A percentile compares a stretch with the other conserved stretches of the same genome.
phyloP scores from a whole-genome alignment of 2,113 vertebrate species.

The Bambusicola thoracicus region DNA sequence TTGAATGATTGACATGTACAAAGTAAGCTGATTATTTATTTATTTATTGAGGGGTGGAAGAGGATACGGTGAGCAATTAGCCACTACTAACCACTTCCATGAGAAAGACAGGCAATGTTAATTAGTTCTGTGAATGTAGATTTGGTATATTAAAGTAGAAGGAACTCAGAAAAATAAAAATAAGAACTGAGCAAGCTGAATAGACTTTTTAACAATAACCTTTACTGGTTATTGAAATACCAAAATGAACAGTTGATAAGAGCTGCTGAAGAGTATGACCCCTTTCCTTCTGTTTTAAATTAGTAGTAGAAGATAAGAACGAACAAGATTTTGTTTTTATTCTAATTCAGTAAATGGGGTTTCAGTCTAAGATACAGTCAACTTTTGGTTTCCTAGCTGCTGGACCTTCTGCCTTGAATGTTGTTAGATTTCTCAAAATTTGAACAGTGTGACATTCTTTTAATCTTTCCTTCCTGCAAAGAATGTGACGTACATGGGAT shows the following conservation, averaged over 20 bases:
- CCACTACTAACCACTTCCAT: background rate
- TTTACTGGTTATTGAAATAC: background rate
- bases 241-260: background rate
- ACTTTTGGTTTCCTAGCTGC: background rate
- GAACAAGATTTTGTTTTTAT: background rate
- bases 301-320: background rate
- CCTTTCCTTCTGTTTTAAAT: background rate
- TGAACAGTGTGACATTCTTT: slow-evolving; percentile 1
- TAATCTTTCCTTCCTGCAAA: background rate
- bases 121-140: background rate
- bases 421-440: background rate
- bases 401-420: background rate
- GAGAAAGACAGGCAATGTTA: background rate
- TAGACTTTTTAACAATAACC: background rate
- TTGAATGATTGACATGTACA: background rate
- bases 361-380: background rate
- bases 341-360: background rate
- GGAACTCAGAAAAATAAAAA: background rate
- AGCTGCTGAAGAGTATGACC: background rate
- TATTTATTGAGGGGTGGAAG: background rate
- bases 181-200: background rate
- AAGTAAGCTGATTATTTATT: background rate
- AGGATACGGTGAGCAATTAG: background rate
- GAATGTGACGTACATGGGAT: background rate
- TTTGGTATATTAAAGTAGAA: background rate